Conservation (phyloP, 2,797 vertebrate species). For the Sebastolobus altivelis region DNA sequence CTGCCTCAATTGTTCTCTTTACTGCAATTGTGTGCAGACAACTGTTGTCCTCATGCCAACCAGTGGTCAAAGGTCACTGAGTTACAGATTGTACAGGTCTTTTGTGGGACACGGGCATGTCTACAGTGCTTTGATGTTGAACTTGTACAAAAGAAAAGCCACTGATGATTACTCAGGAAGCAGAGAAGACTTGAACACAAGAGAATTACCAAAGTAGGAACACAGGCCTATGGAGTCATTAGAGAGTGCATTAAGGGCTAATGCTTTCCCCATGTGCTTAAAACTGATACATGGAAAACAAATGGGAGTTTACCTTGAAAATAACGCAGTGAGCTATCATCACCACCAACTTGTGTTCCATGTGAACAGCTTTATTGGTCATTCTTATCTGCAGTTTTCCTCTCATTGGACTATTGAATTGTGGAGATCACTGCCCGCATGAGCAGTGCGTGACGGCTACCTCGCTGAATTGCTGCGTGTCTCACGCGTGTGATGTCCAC, state of each 20-base stretch:
- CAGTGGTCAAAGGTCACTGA: conserved; percentile 26
- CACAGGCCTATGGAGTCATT: conserved; percentile 77
- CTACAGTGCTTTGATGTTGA: conserved; percentile 71
- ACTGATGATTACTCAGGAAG: conserved; percentile 79
- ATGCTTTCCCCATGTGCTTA: conserved; percentile 79
- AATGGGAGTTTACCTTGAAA: conserved; percentile 67
- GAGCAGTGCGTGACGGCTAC: too few species aligned
- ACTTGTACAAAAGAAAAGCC: conserved; percentile 60
- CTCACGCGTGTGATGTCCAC: too few species aligned
- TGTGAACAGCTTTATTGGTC: conserved; percentile 51
- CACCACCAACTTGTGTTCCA: conserved; percentile 21
- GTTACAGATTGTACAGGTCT: conserved; percentile 36
- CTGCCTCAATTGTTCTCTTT: background rate
- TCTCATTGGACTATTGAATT: background rate
- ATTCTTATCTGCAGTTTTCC: conserved; percentile 34
- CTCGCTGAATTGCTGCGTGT: too few species aligned
- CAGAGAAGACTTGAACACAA: conserved; percentile 69
- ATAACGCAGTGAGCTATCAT: conserved; percentile 51
- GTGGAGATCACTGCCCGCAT: too few species aligned
- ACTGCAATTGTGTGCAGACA: conserved; percentile 5
- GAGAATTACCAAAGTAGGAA: conserved; percentile 78
- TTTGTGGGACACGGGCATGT: conserved; percentile 32
- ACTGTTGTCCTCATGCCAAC: conserved; percentile 20
- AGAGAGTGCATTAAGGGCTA: conserved; percentile 78
- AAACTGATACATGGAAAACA: conserved; percentile 69